Base-by-base conservation (phyloP, 2,113 vertebrate species). In the Sisor rabdophorus region DNA sequence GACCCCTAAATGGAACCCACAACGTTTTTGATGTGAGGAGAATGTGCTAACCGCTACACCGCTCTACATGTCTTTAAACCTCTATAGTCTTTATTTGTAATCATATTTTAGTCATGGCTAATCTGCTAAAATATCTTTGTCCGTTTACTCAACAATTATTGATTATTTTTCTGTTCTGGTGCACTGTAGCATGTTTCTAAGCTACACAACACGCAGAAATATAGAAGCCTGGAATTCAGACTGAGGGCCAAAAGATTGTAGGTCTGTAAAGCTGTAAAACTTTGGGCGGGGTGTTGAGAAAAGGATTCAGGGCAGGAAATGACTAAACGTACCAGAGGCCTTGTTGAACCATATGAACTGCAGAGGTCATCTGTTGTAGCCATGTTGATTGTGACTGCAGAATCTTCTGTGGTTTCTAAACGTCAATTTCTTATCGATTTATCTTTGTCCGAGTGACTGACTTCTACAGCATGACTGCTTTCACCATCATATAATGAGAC, bases 231-330 rank as follows among this genome's bases (percentile, higher is more conserved):
- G 2, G 22, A 2, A 9, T 54, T 24, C 50, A 54, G 50, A 20
- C 68, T 1, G 30, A 6, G 50, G 28, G 7, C 50, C 15, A 19
- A 36, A 22, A 4, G 20, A 24, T 22, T 2, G 5, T 36, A 20
- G 4, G 20, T 4, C 13, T 16, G 54, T 20, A 40, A 68, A 19
- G 44, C 11, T 52, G 2, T 60, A 60, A 72, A 55, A 40, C 22
- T 73, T 24, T 30, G 65, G 54, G 53, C 61, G 64, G 53, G 30
- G 63, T 61, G 40, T 50, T n/a, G 16, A 50, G 56, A 54, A 47
- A 74, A 48, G 58, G 44, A 32, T 48, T 32, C 40, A 2, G 44
- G 72, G 58, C 60, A 32, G 80, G 60, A 79, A 79, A 72, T 79
- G 44, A 58, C 40, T 2, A 22, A 55, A 54, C 22, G 26, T 40